Base-by-base conservation (phyloP, 2,888 invertebrate species). In the Autographa gamma region DNA sequence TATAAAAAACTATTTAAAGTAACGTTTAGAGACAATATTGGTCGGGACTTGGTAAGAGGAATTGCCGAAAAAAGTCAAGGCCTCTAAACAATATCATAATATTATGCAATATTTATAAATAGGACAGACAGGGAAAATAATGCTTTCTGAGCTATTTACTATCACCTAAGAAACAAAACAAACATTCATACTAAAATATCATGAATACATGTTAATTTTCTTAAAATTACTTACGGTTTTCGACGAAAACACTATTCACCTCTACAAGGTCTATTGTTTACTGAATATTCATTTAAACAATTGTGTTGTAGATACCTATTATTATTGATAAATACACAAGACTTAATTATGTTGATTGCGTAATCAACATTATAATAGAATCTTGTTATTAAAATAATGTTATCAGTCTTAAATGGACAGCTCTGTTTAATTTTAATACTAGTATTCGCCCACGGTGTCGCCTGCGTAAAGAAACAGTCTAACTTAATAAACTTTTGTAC, bases 381-480 rank as follows among this genome's bases (percentile, higher is more conserved):
- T 48, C n/a, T n/a, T 48, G 48, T 48, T 48, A 48, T 48, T 48
- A n/a, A 48, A 48, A 48, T 48, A 48, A 48, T n/a, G n/a, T 48
- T 48, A n/a, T 48, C 48, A 16, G 16, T 43, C 0, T 1, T 48
- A n/a, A 48, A 48, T n/a, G n/a, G 7, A n/a, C n/a, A 48, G n/a
- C n/a, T n/a, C 6, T 48, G n/a, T 48, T 7, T 48, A 4, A 48
- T 48, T 48, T 16, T n/a, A 48, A n/a, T 48, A 48, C n/a, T 48
- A 48, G n/a, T 14, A 48, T n/a, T 48, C 48, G 48, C 6, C n/a
- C 16, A 48, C n/a, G 48, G 48, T 6, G 4, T 48, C 7, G 48
- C n/a, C 8, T n/a, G 11, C 13, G 41, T 38, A 1, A 1, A 38
- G 6, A 11, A 41, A 41, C 11, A 9, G 11, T 38, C 13, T 41